phyloP scores from a whole-genome alignment of 1,140 invertebrate genomes.

The Orius insidiosus region DNA sequence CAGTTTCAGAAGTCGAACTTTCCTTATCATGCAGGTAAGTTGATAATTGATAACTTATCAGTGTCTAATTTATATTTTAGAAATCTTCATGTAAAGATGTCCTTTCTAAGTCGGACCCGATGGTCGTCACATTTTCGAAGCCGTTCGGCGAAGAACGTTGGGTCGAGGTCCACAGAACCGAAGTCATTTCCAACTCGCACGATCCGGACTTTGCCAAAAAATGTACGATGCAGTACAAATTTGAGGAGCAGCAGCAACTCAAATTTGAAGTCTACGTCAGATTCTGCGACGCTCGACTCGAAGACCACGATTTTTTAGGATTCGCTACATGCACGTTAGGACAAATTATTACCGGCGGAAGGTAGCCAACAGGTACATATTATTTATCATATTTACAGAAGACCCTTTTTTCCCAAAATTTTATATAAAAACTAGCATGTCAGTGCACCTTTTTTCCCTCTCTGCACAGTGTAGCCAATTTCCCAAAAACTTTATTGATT shows the following conservation, averaged over 20 bases:
- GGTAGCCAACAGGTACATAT: slow-evolving; percentile 16
- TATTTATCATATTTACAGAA: slow-evolving; percentile 7
- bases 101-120: slow-evolving; percentile 46
- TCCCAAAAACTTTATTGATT: too few species aligned
- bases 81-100: slow-evolving; percentile 39
- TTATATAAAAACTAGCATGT: too few species aligned
- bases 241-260: slow-evolving; percentile 34
- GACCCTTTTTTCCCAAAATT: too few species aligned
- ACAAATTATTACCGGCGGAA: slow-evolving; percentile 29
- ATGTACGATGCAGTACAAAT: slow-evolving; percentile 28
- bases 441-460: too few species aligned
- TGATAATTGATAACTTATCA: background rate
- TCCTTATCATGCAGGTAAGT: slow-evolving; percentile 26
- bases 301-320: slow-evolving; percentile 39
- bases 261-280: slow-evolving; percentile 36
- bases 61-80: slow-evolving; percentile 24
- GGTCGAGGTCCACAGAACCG: slow-evolving; percentile 38
- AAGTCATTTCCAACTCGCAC: slow-evolving; percentile 36
- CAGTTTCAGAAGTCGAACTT: slow-evolving; percentile 23
- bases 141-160: slow-evolving; percentile 30
- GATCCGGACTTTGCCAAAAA: slow-evolving; percentile 41
- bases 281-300: slow-evolving; percentile 29
- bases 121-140: slow-evolving; percentile 35
- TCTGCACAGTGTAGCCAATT: too few species aligned
- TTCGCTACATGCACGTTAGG: slow-evolving; percentile 32